Percentiles rank a stretch among this genome's conserved stretches.
phyloP scores from a whole-genome alignment of 1,140 invertebrate species.

The Carcinoscorpius rotundicauda region DNA sequence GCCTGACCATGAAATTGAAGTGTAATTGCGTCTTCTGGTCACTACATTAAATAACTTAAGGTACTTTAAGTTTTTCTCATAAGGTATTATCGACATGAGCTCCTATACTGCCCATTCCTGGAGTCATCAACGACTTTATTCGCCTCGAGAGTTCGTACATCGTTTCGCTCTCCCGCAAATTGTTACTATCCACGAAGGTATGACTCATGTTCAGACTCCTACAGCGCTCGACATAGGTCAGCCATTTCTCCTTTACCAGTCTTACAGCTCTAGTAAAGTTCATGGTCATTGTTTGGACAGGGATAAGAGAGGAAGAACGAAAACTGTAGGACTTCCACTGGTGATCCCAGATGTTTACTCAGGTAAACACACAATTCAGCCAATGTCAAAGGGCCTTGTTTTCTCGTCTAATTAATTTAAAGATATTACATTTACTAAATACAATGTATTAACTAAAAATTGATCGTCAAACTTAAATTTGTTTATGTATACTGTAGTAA shows the following conservation, averaged over 20 bases:
- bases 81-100: too few species aligned
- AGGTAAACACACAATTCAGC: slow-evolving; percentile 6
- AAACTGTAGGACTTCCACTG: slow-evolving; percentile 14
- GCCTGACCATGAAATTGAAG: too few species aligned
- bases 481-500: too few species aligned
- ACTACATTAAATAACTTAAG: too few species aligned
- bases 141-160: slow-evolving; percentile 18
- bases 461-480: too few species aligned
- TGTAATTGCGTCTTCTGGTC: too few species aligned
- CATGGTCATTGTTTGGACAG: slow-evolving; percentile 17
- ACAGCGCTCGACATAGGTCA: slow-evolving; percentile 17
- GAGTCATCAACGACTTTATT: slow-evolving; percentile 1
- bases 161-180: slow-evolving; percentile 19
- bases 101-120: too few species aligned
- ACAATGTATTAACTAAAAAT: too few species aligned
- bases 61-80: too few species aligned
- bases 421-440: too few species aligned
- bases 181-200: slow-evolving; percentile 16
- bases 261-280: slow-evolving; percentile 16
- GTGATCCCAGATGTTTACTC: slow-evolving; percentile 19
- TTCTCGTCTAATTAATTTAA: too few species aligned
- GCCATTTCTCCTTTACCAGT: slow-evolving; percentile 19
- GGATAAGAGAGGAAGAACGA: slow-evolving; percentile 15
- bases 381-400: too few species aligned
- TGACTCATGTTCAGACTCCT: slow-evolving; percentile 6